Percentiles rank a stretch among this genome's conserved stretches.
Conservation (phyloP, 2,797 vertebrate genomes). For the Phoeniculus purpureus region DNA sequence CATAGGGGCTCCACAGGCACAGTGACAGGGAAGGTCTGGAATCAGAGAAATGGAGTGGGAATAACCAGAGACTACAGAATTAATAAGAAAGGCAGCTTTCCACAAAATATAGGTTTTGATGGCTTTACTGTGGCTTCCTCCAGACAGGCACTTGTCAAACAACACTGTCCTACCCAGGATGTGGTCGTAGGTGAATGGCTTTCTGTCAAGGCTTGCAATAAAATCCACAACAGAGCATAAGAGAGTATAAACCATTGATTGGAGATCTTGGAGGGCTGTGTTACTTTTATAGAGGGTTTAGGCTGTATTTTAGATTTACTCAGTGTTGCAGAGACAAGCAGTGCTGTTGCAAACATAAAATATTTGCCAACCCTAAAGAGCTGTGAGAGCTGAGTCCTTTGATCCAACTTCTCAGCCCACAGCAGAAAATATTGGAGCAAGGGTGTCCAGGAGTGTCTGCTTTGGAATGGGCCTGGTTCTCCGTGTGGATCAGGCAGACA, state of each 20-base stretch:
- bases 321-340: not conserved
- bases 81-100: constrained; percentile 36
- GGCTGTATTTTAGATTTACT: constrained; percentile 43
- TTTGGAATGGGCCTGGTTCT: not conserved
- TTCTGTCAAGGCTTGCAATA: constrained; percentile 45
- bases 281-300: constrained; percentile 40
- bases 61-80: not conserved
- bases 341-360: not conserved
- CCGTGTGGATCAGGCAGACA: not conserved
- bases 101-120: not conserved
- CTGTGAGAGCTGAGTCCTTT: not conserved
- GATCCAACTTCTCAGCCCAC: not conserved
- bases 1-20: not conserved
- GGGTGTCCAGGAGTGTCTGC: not conserved
- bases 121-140: constrained; percentile 53
- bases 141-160: constrained; percentile 49
- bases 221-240: constrained; percentile 35
- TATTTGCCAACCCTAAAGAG: not conserved
- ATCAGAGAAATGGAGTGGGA: not conserved
- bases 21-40: not conserved
- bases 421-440: not conserved
- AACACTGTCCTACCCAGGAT: constrained; percentile 40
- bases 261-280: not conserved
- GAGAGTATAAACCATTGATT: constrained; percentile 4
- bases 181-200: constrained; percentile 32